Conservation (phyloP, 2,888 invertebrate genomes). For the Perdita meconis region DNA sequence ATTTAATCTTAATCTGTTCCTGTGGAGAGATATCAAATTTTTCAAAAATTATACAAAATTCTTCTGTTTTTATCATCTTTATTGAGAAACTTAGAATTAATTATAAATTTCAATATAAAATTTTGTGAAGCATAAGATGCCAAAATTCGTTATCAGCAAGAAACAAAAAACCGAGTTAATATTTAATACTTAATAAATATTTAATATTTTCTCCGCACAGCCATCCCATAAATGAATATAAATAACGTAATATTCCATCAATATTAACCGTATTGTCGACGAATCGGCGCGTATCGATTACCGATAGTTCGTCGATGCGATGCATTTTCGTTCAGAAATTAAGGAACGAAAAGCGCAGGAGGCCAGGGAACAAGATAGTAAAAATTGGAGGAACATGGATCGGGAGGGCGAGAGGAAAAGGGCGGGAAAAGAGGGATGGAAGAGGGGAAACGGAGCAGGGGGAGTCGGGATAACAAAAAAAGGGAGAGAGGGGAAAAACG, state of each 20-base stretch:
- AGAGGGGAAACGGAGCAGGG: slow-evolving; percentile 9
- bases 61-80: too few species aligned
- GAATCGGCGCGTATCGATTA: slow-evolving; percentile 26
- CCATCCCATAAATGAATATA: too few species aligned
- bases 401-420: slow-evolving; percentile 1
- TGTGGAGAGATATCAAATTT: too few species aligned
- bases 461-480: slow-evolving; percentile 36
- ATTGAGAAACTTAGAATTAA: too few species aligned
- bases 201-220: too few species aligned
- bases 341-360: slow-evolving; percentile 37
- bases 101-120: too few species aligned
- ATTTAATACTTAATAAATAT: too few species aligned
- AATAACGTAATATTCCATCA: background rate
- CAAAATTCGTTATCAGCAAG: too few species aligned
- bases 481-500: slow-evolving; percentile 43
- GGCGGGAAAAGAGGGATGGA: background rate
- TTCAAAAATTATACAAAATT: too few species aligned
- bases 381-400: slow-evolving; percentile 29
- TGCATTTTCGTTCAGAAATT: slow-evolving; percentile 51
- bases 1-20: too few species aligned
- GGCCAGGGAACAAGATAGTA: slow-evolving; percentile 26
- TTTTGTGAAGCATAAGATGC: too few species aligned
- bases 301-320: slow-evolving; percentile 47
- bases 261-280: background rate
- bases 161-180: too few species aligned